Conservation (phyloP, 1,140 invertebrate genomes). For the Aporrectodea caliginosa region DNA sequence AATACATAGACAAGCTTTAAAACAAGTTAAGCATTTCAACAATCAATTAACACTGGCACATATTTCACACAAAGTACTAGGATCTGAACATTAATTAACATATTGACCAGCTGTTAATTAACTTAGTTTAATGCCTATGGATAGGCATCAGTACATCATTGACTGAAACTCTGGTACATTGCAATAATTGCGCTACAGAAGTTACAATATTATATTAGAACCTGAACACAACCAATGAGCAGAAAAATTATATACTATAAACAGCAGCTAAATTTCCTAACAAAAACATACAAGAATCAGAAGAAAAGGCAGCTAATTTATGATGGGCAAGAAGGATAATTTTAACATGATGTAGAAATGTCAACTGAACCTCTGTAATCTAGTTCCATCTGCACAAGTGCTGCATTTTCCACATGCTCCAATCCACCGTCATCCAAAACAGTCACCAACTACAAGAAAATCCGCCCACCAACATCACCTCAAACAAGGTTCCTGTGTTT, state of each 20-base stretch:
- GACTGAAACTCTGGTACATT: no score
- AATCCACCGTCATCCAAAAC: neutral
- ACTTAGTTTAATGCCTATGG: no score
- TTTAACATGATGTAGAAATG: neutral
- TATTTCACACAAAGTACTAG: no score
- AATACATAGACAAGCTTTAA: no score
- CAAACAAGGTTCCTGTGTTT: neutral
- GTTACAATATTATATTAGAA: neutral
- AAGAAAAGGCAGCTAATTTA: neutral
- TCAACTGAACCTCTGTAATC: neutral
- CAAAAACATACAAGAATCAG: neutral
- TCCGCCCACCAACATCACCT: neutral
- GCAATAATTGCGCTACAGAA: no score
- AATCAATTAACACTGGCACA: no score
- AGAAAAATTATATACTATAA: neutral
- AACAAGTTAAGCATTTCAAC: no score
- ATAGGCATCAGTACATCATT: no score
- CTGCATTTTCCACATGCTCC: neutral
- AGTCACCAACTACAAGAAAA: neutral
- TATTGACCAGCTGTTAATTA: no score
- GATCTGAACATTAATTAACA: no score
- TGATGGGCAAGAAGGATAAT: neutral
- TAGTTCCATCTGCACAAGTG: neutral
- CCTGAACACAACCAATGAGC: neutral
- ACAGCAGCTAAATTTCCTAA: neutral